Evolutionary conservation across 2,888 invertebrate species (phyloP), one percentile per base, ranked within the genome.

Genomic region (Synergus umbraculus): DNA sequence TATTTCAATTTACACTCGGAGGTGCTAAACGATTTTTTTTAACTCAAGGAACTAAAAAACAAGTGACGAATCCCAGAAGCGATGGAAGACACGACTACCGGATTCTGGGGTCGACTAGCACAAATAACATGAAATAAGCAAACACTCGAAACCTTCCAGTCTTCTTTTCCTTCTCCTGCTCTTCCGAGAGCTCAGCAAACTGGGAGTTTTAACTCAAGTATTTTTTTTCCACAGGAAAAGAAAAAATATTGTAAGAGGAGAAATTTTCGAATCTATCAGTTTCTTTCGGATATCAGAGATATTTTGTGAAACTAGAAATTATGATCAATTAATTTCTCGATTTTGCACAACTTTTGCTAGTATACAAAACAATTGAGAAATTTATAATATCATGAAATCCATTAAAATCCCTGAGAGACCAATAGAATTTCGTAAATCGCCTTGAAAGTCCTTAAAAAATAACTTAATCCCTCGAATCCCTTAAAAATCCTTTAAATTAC

Each of bases 51-150:
- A n/a, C 18, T 29, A 41, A 46, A 43, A 69, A 73, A 22, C 13
- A 46, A 49, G 60, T 63, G 29, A 76, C 37, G 54, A 69, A 76
- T 60, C 67, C 73, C 80, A 79, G 79, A 79, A 81, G 80, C 77
- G 41, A 60, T 46, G 49, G 46, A 78, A 79, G 79, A 82, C 80
- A 82, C 46, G 78, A 81, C 83, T 83, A 83, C 83, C 78, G 83
- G 79, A 79, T 81, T 79, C 77, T 67, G 66, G 76, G 46, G 22
- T 79, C 69, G 65, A 18, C 79, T 78, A 80, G 73, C 22, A 64
- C 81, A 81, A 81, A 79, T 78, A 80, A 78, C 76, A 66, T 43
- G 81, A 81, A 73, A 83, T 80, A 79, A 79, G 83, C 78, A 83
- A 82, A 83, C 81, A 83, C 41, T 78, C 37, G 76, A 54, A 78